A percentile compares a stretch with the other conserved stretches of the same genome.
Evolutionary conservation across 2,888 invertebrate species (phyloP).

Genomic region (Galeopsomyia nigrocyanea): DNA sequence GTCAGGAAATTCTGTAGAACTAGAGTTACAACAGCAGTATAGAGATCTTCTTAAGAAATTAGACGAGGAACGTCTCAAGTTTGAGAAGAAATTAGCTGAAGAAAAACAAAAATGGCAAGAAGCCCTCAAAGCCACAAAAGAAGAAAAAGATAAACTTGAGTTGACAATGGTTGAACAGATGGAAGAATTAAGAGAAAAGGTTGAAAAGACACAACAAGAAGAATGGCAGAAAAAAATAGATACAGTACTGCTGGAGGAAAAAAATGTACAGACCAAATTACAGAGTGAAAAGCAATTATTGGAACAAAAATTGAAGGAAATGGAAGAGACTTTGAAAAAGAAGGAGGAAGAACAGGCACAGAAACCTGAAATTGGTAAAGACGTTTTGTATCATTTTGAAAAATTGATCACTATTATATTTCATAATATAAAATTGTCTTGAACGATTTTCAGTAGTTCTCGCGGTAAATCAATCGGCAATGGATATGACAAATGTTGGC

Average conservation of each 20-base stretch:
- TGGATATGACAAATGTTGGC: slow-evolving; percentile 37
- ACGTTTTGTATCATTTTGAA: not conserved
- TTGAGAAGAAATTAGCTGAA: slow-evolving; percentile 69
- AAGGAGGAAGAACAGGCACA: slow-evolving; percentile 59
- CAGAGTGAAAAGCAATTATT: slow-evolving; percentile 64
- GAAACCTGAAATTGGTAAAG: slow-evolving; percentile 1
- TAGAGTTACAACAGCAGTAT: slow-evolving; percentile 70
- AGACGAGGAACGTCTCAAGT: slow-evolving; percentile 71
- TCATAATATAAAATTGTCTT: not conserved
- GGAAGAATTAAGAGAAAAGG: slow-evolving; percentile 67
- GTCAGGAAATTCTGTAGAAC: slow-evolving; percentile 59
- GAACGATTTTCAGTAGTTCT: slow-evolving; percentile 8
- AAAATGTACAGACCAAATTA: slow-evolving; percentile 63
- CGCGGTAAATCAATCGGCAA: slow-evolving; percentile 21
- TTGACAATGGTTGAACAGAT: slow-evolving; percentile 70
- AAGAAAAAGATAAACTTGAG: slow-evolving; percentile 70
- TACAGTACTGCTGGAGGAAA: slow-evolving; percentile 69
- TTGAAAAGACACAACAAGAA: slow-evolving; percentile 62
- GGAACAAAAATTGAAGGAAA: slow-evolving; percentile 63
- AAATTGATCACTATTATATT: not conserved
- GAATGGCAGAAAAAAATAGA: slow-evolving; percentile 69
- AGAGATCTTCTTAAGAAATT: slow-evolving; percentile 69
- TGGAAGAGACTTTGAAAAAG: slow-evolving; percentile 69
- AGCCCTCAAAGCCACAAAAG: slow-evolving; percentile 66
- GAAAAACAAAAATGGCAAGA: slow-evolving; percentile 72